phyloP scores from a whole-genome alignment of 1,140 invertebrate genomes.

The Drosophila aff. region DNA sequence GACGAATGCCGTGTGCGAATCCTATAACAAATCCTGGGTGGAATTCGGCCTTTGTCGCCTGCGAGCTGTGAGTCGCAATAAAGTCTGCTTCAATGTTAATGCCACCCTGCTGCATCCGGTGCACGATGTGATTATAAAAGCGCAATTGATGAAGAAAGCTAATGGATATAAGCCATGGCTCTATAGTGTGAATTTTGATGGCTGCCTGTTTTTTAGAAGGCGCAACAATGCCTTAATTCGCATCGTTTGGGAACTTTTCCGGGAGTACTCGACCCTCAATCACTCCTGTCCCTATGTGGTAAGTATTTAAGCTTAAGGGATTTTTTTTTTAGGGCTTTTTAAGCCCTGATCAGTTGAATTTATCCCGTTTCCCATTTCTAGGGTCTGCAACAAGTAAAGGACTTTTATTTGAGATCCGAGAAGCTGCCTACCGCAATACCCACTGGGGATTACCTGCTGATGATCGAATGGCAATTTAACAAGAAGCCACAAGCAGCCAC shows the following conservation, averaged over 20 bases:
- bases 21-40: constrained; percentile 59
- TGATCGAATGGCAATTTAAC: constrained; percentile 46
- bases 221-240: constrained; percentile 44
- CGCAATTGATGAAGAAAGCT: constrained; percentile 44
- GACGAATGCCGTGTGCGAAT: constrained; percentile 59
- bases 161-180: constrained; percentile 69
- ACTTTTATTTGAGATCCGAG: constrained; percentile 49
- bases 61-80: constrained; percentile 44
- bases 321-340: too few species aligned
- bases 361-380: neutral
- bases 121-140: constrained; percentile 35
- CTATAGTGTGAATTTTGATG: constrained; percentile 44
- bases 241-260: constrained; percentile 48
- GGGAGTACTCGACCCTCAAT: constrained; percentile 56
- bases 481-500: constrained; percentile 45
- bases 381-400: constrained; percentile 51
- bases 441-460: constrained; percentile 52
- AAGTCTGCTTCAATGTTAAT: constrained; percentile 44
- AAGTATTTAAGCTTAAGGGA: neutral
- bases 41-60: constrained; percentile 47
- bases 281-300: constrained; percentile 62
- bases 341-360: neutral
- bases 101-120: constrained; percentile 44
- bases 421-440: constrained; percentile 50
- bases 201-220: constrained; percentile 44